Evolutionary conservation across 2,113 vertebrate genomes (phyloP), one percentile per base, ranked within the genome.

Genomic region (Tyrannus savana): DNA sequence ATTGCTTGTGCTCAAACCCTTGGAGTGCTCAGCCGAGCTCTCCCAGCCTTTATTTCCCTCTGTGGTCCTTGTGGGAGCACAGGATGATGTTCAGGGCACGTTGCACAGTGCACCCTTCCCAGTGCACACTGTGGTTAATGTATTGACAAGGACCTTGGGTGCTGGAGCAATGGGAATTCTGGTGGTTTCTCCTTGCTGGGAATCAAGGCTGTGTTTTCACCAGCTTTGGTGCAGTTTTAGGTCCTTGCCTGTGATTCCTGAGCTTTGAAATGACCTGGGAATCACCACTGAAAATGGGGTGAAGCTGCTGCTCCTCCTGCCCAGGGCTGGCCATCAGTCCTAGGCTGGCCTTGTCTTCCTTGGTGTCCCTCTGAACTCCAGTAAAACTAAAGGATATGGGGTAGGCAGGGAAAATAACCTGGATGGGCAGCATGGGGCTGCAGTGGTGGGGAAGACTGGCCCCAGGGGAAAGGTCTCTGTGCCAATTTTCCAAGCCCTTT

Each of bases 371-470:
- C 27, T 31, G 9, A 42, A 4, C 50, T 6, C 31, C 3, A 24
- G 35, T 0, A 23, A 64, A 73, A 12, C 19, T 9, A 41, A 41
- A 41, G 62, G 33, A 7, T 4, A 1, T 0, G 6, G 42, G 4
- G 3, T 6, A 25, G 42, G 60, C 82, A 87, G 49, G 63, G 30
- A 49, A 80, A 78, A 24, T 1, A 13, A 7, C 42, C 14, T 5
- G 2, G 56, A 2, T 1, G 3, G 47, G 28, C 74, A 75, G 24
- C 0, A 0, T 21, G 66, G 27, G 52, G 35, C 35, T 3, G 2
- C 6, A 22, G 7, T 3, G 0, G 3, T 19, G 33, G 64, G 77
- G 8, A 35, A 76, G 52, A 24, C 39, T 62, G 62, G 35, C 37
- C 30, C 21, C 53, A 49, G 37, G 37, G 64, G 28, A 75, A 35